Evolutionary conservation across 2,888 invertebrate species (phyloP).

Genomic region (Allacma fusca): DNA sequence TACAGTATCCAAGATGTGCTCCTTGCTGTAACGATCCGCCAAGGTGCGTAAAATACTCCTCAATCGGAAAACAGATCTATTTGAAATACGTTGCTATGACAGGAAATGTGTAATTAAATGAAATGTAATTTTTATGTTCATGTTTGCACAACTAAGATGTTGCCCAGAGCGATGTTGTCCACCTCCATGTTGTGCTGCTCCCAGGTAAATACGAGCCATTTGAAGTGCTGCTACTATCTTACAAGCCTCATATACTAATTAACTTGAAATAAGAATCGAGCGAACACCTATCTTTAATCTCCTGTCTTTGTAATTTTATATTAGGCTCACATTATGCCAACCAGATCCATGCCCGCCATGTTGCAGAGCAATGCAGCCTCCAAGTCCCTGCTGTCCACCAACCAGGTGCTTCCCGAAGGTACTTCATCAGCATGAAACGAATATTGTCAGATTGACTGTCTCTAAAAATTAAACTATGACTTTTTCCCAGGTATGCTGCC

Average conservation of each 20-base stretch:
- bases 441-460: neutral
- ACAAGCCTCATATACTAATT: too few relatives aligned
- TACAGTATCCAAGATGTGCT: neutral
- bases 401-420: conserved; percentile 56
- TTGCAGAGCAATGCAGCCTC: conserved; percentile 56
- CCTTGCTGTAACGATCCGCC: neutral
- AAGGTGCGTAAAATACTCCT: neutral
- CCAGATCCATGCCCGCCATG: conserved; percentile 56
- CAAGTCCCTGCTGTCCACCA: conserved; percentile 54
- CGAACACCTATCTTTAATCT: too few relatives aligned
- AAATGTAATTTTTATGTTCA: too few relatives aligned
- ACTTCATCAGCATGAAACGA: neutral
- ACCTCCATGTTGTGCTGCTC: conserved; percentile 52
- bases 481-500: conserved; percentile 50
- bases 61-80: neutral
- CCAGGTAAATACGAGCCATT: conserved; percentile 27
- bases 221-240: neutral
- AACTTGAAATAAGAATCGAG: too few relatives aligned
- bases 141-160: too few relatives aligned
- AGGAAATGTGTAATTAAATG: too few relatives aligned
- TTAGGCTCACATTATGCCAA: conserved; percentile 53
- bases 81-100: neutral
- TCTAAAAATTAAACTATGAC: neutral
- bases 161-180: conserved; percentile 49
- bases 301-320: too few relatives aligned